Evolutionary conservation across 2,797 vertebrate species (phyloP), one percentile per base, ranked within the genome.

Genomic region (Cygnus olor): DNA sequence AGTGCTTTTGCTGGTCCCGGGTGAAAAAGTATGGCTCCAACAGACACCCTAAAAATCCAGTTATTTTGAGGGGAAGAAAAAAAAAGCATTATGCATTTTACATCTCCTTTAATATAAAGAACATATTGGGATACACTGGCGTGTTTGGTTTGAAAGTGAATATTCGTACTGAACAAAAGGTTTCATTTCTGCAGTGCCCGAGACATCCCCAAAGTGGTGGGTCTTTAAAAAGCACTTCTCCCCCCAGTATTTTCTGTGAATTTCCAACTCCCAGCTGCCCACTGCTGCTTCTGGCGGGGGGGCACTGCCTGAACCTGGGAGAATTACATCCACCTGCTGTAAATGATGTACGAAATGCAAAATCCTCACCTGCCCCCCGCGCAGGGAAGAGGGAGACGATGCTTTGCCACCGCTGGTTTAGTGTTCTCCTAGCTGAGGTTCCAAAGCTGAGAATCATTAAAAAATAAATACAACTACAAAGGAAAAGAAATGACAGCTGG

Each of bases 261-360:
- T 63, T 86, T 81, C 47, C 34, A 74, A 81, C 68, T 72, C 16
- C 58, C 77, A 81, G 61, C 88, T 93, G 76, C 54, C 53, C 90
- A 15, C 61, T 91, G 70, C 40, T 1, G 65, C 32, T 87, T 83
- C 79, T 92, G 78, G 54, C 66, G 60, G 64, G 51, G 40, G 63
- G 88, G 17, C 85, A 69, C 81, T 92, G 73, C 80, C 69, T 65
- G 63, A 80, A 83, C 91, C 17, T 30, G 30, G 28, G 58, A 93
- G 70, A 86, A 87, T 95, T 51, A 65, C 76, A 88, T 94, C 91
- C 80, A 14, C 45, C 51, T 76, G 58, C 45, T 36, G 57, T 97
- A 96, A 95, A 96, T 96, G 95, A 96, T 95, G 86, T 84, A 96
- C 89, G 92, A 81, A 68, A 82, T 79, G 93, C 95, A 93, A 95